Base-by-base conservation (phyloP, 2,797 vertebrate genomes). In the Varecia variegata region DNA sequence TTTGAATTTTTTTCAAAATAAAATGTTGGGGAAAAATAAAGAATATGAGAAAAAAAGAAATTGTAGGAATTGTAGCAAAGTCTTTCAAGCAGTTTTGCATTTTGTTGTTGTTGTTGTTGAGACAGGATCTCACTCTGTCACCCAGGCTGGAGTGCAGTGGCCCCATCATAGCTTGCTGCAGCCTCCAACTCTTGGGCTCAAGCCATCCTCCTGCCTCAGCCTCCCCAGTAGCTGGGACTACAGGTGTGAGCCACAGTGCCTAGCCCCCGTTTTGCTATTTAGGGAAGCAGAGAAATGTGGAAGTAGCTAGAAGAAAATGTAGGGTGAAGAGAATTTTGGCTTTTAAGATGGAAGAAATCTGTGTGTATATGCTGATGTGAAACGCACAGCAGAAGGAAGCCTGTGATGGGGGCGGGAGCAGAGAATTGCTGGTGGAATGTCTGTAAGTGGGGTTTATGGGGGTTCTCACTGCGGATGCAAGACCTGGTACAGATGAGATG, bases 401-500 rank as follows among this genome's bases (percentile, higher is more conserved):
- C 18, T 82, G 30, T n/a, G 18, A 30, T n/a, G 56, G 30, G 56
- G 27, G 27, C 9, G 40, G 40, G 79, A 82, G 18, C 18, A 32
- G 56, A 32, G 25, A 62, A 62, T n/a, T 18, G 58, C 30, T 60
- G 18, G 50, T 79, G n/a, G 21, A 76, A 23, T 4, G 47, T 77
- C 20, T 47, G n/a, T n/a, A 77, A n/a, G n/a, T 35, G 35, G 50
- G 50, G n/a, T 12, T 0, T 5, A 0, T 23, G 14, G 5, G 17
- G 40, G 20, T 20, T 40, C 40, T 20, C 30, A 21, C 40, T 65
- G 32, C 47, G 3, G 21, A n/a, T 54, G 27, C 9, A 30, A 38
- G n/a, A 14, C 17, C 56, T n/a, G 80, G 45, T 67, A 35, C 30
- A 30, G 43, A 32, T 32, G 30, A 32, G 52, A 35, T 17, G 25